A percentile compares a stretch with the other conserved stretches of the same genome.
phyloP scores from a whole-genome alignment of 2,797 vertebrate species.

The Gallinago solitaria region DNA sequence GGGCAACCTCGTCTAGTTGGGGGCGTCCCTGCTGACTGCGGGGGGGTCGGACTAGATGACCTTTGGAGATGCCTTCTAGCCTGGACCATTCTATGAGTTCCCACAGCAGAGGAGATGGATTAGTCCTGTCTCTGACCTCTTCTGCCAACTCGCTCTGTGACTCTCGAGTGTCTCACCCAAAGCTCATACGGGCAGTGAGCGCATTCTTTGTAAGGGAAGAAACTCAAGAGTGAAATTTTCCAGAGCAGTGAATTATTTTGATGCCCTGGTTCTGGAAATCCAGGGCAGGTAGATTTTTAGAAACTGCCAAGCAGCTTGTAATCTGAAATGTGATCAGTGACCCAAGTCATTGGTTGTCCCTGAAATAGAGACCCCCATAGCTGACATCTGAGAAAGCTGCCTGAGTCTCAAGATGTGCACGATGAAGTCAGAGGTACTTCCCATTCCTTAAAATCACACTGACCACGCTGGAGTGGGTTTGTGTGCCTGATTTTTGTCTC shows the following conservation, averaged over 20 bases:
- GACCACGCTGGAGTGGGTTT: background rate
- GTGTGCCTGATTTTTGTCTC: background rate
- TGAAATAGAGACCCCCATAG: background rate
- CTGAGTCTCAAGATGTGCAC: background rate
- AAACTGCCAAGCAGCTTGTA: background rate
- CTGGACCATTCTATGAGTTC: background rate
- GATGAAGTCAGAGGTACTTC: background rate
- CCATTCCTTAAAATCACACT: background rate
- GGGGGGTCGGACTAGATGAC: too few species aligned
- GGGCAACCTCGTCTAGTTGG: too few species aligned
- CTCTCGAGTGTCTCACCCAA: background rate
- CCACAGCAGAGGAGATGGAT: background rate
- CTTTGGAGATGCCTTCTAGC: too few species aligned
- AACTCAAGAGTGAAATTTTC: background rate
- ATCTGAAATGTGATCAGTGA: background rate
- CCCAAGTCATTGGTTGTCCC: background rate
- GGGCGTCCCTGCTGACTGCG: too few species aligned
- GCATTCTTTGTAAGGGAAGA: background rate
- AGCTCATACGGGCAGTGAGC: background rate
- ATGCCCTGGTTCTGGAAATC: background rate
- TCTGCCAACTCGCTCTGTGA: background rate
- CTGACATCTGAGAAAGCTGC: background rate
- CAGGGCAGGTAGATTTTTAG: background rate
- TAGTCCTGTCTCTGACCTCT: background rate
- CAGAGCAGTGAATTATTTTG: background rate